These are phyloP conservation scores for Holothuria glaberrima DNA, from an alignment of 35 echinoderm and acorn worm genomes.

Conservation along the genomic window DNA sequence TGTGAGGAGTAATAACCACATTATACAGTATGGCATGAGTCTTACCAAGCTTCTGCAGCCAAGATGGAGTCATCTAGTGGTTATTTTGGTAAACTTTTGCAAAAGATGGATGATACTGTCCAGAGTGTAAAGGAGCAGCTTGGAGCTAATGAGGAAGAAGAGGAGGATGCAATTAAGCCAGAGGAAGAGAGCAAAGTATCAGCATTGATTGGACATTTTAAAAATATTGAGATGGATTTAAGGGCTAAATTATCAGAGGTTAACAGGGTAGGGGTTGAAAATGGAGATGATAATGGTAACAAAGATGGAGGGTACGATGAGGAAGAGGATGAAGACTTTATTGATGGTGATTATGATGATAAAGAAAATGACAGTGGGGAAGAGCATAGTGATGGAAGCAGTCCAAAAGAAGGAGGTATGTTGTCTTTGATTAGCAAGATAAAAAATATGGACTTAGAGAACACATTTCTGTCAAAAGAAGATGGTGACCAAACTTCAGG, in stretches of 20 bases:
- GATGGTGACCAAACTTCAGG: conserved; percentile 21
- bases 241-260: conserved; percentile 23
- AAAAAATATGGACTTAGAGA: conserved; percentile 33
- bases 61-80: background rate
- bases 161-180: background rate
- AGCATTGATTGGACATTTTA: conserved; percentile 12
- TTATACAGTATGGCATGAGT: too few species aligned
- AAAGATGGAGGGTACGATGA: background rate
- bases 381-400: background rate
- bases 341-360: background rate
- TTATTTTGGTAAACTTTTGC: conserved; percentile 35
- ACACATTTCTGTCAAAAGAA: conserved; percentile 14
- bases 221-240: background rate
- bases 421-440: conserved; percentile 9
- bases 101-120: conserved; percentile 21
- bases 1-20: too few species aligned
- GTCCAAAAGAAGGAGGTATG: background rate
- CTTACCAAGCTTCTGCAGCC: background rate
- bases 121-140: conserved; percentile 48
- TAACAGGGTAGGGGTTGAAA: background rate
- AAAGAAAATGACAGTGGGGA: background rate
- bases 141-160: background rate
- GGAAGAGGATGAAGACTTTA: background rate
- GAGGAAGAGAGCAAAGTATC: conserved; percentile 35
- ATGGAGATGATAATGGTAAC: background rate